These are phyloP conservation scores for Xestia ashworthii DNA, from an alignment of 2,888 invertebrate species.

Conservation along the genomic window DNA sequence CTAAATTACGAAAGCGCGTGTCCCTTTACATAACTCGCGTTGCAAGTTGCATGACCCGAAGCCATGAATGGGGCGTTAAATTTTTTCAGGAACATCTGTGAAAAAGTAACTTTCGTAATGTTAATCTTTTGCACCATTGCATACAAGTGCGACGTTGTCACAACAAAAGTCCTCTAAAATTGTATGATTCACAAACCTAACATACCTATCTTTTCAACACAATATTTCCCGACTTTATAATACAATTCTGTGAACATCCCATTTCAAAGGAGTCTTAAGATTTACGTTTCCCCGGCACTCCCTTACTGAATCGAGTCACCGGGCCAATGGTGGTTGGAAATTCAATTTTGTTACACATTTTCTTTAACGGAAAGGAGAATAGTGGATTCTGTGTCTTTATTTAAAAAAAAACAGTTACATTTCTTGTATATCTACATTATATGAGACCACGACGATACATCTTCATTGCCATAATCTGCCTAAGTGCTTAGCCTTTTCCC, in stretches of 20 bases:
- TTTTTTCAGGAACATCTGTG: background rate
- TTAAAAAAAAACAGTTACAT: background rate
- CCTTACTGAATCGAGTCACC: constrained; percentile 5
- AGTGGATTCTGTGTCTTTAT: background rate
- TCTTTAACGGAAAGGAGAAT: constrained; percentile 8
- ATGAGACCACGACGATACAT: background rate
- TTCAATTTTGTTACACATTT: constrained; percentile 33
- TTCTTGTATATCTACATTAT: background rate
- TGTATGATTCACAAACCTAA: background rate
- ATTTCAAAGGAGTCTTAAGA: constrained; percentile 15
- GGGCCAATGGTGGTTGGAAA: constrained; percentile 28
- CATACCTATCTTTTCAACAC: background rate
- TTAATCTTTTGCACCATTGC: background rate
- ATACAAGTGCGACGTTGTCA: background rate
- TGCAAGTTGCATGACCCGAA: background rate
- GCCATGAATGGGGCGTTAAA: background rate
- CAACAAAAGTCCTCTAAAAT: background rate
- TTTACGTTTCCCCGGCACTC: constrained; percentile 18
- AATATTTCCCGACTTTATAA: background rate
- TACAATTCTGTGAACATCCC: constrained; percentile 17
- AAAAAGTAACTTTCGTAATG: background rate
- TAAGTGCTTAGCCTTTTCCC: background rate
- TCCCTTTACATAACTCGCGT: background rate
- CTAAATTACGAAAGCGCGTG: background rate
- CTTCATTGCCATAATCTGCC: background rate